Evolutionary conservation across 2,113 vertebrate genomes (phyloP), one percentile per base, ranked within the genome.

Genomic region (Mesoclemmys tuberculata): DNA sequence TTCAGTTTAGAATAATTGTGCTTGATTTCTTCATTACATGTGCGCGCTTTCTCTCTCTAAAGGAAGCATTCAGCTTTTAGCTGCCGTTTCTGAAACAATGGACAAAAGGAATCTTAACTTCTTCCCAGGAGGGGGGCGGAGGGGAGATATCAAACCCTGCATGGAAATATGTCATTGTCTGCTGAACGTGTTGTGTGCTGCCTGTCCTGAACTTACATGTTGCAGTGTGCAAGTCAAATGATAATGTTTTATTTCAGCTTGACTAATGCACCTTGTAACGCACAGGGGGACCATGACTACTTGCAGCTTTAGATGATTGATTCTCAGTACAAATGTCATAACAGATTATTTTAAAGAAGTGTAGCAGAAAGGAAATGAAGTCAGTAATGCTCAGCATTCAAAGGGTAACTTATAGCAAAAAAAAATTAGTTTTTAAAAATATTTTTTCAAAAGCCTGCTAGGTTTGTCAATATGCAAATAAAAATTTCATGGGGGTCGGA

Each of bases 221-320:
- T 0, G 2, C 44, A 4, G 90, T 61, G 84, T 88, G 80, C 68
- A 8, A 88, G 68, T 74, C 77, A 35, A n/a, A 35, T 48, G 64
- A 27, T 26, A 44, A n/a, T 22, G 82, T 85, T 26, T 4, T 26
- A 54, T 84, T 55, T 44, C 82, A 22, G 82, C 56, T 3, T 77
- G 64, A 46, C 87, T 78, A 26, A 3, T 64, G 84, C 19, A 82
- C 87, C 22, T 82, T 41, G 44, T 29, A 61, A 1, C 89, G 87
- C 89, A 80, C 48, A 87, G 35, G 93, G 82, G 75, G 90, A 80
- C 89, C 95, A 4, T 78, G 94, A 38, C 85, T 93, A 78, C 92
- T 93, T 93, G 95, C 89, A 74, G 95, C 92, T 93, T 91, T n/a
- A 26, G 3, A 0, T 0, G 85, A 94, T 64, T 77, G 94, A 85